A percentile compares a stretch with the other conserved stretches of the same genome.
phyloP scores from a whole-genome alignment of 2,113 vertebrate genomes.

The Microcebus griseorufus region DNA sequence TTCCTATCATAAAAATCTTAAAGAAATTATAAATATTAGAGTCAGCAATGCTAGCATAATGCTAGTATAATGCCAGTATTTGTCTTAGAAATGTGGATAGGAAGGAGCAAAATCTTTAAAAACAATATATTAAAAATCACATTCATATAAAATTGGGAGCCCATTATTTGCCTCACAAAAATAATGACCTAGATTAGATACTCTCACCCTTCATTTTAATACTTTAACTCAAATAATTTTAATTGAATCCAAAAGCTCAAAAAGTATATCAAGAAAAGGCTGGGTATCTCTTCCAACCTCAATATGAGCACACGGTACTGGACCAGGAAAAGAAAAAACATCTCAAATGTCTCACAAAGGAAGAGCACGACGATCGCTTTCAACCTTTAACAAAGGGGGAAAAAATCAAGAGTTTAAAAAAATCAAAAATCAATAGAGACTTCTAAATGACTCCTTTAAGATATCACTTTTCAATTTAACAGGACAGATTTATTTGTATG shows the following conservation, averaged over 20 bases:
- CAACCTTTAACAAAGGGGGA: constrained; percentile 54
- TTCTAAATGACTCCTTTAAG: constrained; percentile 84
- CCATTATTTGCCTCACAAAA: background rate
- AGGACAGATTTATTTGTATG: constrained; percentile 88
- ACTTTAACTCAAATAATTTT: constrained; percentile 24
- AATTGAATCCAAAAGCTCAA: constrained; percentile 14
- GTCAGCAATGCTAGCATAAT: background rate
- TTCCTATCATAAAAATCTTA: constrained; percentile 47
- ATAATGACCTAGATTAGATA: background rate
- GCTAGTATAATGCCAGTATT: background rate
- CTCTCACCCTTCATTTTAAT: background rate
- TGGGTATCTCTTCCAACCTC: background rate
- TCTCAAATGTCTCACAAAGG: constrained; percentile 59
- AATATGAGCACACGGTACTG: background rate
- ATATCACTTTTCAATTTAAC: constrained; percentile 88
- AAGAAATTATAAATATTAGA: constrained; percentile 49
- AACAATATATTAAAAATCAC: background rate
- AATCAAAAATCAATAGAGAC: constrained; percentile 82
- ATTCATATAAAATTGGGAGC: background rate
- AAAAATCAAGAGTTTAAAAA: constrained; percentile 69
- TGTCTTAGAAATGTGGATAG: background rate
- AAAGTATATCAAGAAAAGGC: background rate
- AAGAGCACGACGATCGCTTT: constrained; percentile 55
- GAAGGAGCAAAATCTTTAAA: background rate
- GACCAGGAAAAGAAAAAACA: constrained; percentile 1